Evolutionary conservation across 2,113 vertebrate genomes (phyloP), one percentile per base, ranked within the genome.

Genomic region (Phaethon lepturus): DNA sequence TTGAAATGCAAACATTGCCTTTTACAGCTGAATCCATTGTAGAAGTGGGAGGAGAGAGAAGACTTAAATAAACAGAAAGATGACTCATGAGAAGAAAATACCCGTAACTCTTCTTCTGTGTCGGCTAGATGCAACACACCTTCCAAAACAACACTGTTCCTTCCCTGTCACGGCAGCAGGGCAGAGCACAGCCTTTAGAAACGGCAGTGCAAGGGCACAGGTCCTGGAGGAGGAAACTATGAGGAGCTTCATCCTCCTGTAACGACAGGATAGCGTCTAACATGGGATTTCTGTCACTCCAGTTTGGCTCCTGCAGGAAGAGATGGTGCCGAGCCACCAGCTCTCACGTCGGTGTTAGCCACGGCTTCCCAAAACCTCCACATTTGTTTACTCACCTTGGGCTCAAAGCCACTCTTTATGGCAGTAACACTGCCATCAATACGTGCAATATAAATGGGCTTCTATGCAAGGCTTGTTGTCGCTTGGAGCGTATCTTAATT

Each of bases 221-320:
- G 11, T 9, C 28, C 74, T 45, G 78, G 16, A 50, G 58, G 60
- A 33, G 67, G 58, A 56, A 83, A 15, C 19, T 10, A 3, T 0
- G 24, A 56, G 10, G 33, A 71, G 75, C 7, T 62, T 31, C 47
- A 5, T 3, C 1, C 3, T 25, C 74, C 66, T 28, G 3, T 35
- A 12, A 42, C 4, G 25, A 6, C 31, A 49, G 40, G 26, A 29
- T 1, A 10, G 4, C 3, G 0, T 4, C 28, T 14, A 15, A 2
- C 31, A 2, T 1, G 0, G 45, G 17, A 14, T 13, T 59, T 16
- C 50, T 25, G 17, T 42, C 3, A 0, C 69, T 67, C 11, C 44
- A 2, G 31, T 2, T 13, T 24, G 59, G 56, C 47, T 49, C 50
- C 33, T 6, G 35, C 15, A 18, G 45, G 56, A 67, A 8, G n/a